These are phyloP conservation scores for Microdon myrmicae DNA, from an alignment of 2,888 invertebrate species.

Conservation along the genomic window DNA sequence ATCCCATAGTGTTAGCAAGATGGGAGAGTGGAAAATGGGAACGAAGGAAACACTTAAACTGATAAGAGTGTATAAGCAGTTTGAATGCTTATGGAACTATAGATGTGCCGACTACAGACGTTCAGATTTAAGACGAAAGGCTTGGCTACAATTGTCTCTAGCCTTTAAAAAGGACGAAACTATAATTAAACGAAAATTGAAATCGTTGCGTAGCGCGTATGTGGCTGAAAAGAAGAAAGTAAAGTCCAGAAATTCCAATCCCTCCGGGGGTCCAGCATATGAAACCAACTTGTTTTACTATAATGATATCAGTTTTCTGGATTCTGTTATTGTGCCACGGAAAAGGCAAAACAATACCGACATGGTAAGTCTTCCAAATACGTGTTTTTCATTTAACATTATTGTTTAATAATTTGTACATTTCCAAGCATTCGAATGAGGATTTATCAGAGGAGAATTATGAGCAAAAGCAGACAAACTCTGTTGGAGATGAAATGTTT, in stretches of 20 bases:
- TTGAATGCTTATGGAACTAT: constrained; percentile 52
- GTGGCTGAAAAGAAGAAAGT: constrained; percentile 50
- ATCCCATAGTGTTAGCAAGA: no score
- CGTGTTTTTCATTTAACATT: background rate
- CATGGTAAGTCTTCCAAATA: background rate
- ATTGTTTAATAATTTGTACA: background rate
- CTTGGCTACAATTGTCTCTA: constrained; percentile 40
- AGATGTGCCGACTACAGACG: constrained; percentile 41
- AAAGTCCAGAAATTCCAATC: constrained; percentile 17
- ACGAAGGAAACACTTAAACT: constrained; percentile 2
- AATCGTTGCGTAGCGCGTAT: constrained; percentile 47
- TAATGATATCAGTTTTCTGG: constrained; percentile 39
- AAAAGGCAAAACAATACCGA: background rate
- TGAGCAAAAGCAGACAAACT: no score
- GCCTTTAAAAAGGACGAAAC: constrained; percentile 24
- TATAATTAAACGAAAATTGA: constrained; percentile 51
- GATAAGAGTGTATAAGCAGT: constrained; percentile 25
- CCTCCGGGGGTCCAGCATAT: constrained; percentile 12
- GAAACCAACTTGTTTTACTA: constrained; percentile 45
- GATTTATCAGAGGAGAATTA: background rate
- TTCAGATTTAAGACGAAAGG: constrained; percentile 29
- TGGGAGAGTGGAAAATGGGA: constrained; percentile 18
- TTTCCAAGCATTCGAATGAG: background rate
- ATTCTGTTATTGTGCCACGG: constrained; percentile 31
- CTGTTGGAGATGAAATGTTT: background rate